A percentile compares a stretch with the other conserved stretches of the same genome.
Evolutionary conservation across 2,113 vertebrate genomes (phyloP).

Genomic region (Peromyscus californicus): DNA sequence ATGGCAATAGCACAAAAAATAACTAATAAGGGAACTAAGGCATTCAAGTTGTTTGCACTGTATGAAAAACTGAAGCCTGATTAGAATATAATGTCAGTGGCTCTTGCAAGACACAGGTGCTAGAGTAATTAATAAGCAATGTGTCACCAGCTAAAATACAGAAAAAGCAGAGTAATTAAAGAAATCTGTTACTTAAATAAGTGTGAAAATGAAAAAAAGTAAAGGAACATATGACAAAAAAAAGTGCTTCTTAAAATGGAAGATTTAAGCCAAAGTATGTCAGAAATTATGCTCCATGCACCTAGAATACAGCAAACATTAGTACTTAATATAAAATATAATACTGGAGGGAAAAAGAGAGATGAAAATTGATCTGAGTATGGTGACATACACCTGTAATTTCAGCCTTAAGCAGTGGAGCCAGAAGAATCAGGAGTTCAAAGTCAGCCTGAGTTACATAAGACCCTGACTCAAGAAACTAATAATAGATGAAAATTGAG

Average conservation of each 20-base stretch:
- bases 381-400: neutral
- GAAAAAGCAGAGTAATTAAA: neutral
- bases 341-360: neutral
- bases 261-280: slow-evolving; percentile 18
- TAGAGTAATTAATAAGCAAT: neutral
- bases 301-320: neutral
- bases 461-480: neutral
- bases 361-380: neutral
- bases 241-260: neutral
- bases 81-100: neutral
- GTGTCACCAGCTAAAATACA: neutral
- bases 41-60: neutral
- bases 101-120: neutral
- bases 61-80: neutral
- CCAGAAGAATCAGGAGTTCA: neutral
- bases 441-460: neutral
- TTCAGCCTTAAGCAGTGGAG: neutral
- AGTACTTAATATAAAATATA: neutral
- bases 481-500: neutral
- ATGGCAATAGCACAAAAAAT: neutral
- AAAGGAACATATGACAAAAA: neutral
- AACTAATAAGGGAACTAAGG: neutral
- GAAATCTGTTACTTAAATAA: neutral
- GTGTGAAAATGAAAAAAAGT: neutral
- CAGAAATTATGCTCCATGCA: slow-evolving; percentile 19